Evolutionary conservation across 2,888 invertebrate species (phyloP).

Genomic region (Lasioglossum leucozonium): DNA sequence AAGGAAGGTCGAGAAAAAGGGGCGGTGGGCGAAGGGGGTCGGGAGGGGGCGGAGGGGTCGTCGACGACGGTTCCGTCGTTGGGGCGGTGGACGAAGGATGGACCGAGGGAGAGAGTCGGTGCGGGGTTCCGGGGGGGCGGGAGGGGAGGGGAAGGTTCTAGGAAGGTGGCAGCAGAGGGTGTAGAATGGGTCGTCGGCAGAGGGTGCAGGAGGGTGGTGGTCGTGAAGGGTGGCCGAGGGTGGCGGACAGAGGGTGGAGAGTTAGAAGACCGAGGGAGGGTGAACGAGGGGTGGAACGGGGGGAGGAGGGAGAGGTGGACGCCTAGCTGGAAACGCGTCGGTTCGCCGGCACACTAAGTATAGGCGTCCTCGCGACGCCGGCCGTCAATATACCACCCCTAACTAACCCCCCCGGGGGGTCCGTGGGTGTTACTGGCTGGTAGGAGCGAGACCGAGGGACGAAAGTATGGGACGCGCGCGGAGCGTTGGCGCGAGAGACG

Average conservation of each 20-base stretch:
- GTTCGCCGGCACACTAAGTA: slow-evolving; percentile 84
- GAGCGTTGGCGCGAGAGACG: slow-evolving; percentile 53
- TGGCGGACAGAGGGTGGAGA: slow-evolving; percentile 59
- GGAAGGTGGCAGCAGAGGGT: slow-evolving; percentile 68
- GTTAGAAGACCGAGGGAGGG: slow-evolving; percentile 44
- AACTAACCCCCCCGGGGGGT: slow-evolving; percentile 81
- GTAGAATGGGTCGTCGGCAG: slow-evolving; percentile 66
- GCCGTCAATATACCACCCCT: slow-evolving; percentile 84
- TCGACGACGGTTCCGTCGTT: slow-evolving; percentile 47
- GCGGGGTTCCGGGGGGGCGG: slow-evolving; percentile 14
- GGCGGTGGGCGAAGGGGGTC: neutral
- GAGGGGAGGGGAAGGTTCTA: slow-evolving; percentile 40
- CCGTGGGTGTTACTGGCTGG: slow-evolving; percentile 72
- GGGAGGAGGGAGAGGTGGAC: slow-evolving; percentile 63
- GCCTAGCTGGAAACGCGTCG: slow-evolving; percentile 80
- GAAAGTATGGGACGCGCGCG: slow-evolving; percentile 55
- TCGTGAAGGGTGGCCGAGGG: slow-evolving; percentile 69
- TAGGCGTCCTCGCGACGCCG: slow-evolving; percentile 85
- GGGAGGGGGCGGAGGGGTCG: slow-evolving; percentile 22
- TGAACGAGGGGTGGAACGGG: slow-evolving; percentile 41
- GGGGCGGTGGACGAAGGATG: slow-evolving; percentile 67
- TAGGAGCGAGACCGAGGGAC: slow-evolving; percentile 64
- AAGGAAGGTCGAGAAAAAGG: slow-evolving; percentile 62
- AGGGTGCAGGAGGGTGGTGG: slow-evolving; percentile 48
- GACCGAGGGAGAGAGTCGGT: slow-evolving; percentile 61